Evolutionary conservation across 2,797 vertebrate genomes (phyloP).

Genomic region (Rousettus madagascariensis): DNA sequence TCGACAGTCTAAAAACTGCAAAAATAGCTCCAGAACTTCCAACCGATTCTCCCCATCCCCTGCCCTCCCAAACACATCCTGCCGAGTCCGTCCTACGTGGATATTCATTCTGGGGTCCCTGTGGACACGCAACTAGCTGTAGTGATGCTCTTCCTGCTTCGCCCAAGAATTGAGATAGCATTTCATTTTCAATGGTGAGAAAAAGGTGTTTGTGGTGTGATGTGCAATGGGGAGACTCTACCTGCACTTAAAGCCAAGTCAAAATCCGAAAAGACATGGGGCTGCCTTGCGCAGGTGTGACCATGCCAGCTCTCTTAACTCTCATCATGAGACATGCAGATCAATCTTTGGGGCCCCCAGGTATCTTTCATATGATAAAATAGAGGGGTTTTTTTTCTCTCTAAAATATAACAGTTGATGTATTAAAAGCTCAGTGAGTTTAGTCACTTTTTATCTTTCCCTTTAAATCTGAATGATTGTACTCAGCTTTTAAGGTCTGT

Average conservation of each 20-base stretch:
- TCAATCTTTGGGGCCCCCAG: slow-evolving; percentile 43
- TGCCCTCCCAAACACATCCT: not conserved
- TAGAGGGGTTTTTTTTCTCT: not conserved
- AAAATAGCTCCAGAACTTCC: not conserved
- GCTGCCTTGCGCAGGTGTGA: not conserved
- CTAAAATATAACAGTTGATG: slow-evolving; percentile 71
- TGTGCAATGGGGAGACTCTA: not conserved
- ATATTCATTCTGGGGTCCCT: not conserved
- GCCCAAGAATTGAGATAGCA: slow-evolving; percentile 9
- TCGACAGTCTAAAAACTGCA: not conserved
- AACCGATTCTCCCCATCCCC: not conserved
- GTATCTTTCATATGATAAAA: slow-evolving; percentile 69
- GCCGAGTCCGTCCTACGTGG: not conserved
- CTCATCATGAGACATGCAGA: slow-evolving; percentile 33
- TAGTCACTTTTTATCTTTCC: slow-evolving; percentile 77
- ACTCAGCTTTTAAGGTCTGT: slow-evolving; percentile 80
- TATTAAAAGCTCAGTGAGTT: slow-evolving; percentile 74
- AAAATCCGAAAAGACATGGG: slow-evolving; percentile 18
- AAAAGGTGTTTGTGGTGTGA: not conserved
- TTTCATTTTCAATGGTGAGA: not conserved
- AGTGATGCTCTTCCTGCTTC: not conserved
- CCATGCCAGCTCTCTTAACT: not conserved
- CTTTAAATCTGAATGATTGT: slow-evolving; percentile 80
- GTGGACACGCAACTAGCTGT: not conserved
- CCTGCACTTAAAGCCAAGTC: not conserved